Percentiles rank a stretch among this genome's conserved stretches.
These are phyloP conservation scores for Bos indicus DNA, from an alignment of 2,113 vertebrate species.

Conservation along the genomic window DNA sequence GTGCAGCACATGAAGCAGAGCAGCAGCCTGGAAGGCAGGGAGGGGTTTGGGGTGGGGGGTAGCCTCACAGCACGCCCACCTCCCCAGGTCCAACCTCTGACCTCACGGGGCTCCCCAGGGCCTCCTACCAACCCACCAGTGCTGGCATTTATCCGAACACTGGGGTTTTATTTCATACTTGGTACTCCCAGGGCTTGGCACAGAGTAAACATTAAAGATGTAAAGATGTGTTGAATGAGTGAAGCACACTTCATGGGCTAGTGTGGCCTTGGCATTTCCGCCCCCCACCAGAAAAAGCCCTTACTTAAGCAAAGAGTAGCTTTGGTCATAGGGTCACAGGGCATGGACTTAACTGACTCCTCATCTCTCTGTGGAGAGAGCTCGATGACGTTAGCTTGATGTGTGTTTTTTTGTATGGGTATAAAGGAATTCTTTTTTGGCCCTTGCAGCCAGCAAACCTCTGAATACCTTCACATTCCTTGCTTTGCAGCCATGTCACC, in stretches of 20 bases:
- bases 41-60: rapidly evolving
- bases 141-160: neutral
- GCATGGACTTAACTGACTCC: neutral
- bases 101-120: no score
- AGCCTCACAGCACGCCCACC: rapidly evolving
- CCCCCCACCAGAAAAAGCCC: neutral
- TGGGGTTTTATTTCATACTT: neutral
- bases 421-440: neutral
- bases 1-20: constrained; percentile 99
- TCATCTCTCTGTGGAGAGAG: neutral
- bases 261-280: neutral
- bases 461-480: neutral
- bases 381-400: neutral
- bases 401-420: neutral
- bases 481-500: neutral
- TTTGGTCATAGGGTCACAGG: neutral
- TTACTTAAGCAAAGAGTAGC: neutral
- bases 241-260: neutral
- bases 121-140: rapidly evolving
- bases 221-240: neutral
- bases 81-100: rapidly evolving
- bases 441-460: neutral
- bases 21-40: constrained; percentile 86
- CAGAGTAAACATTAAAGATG: neutral
- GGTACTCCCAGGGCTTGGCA: neutral